Conservation (phyloP, 2,888 invertebrate species). For the Aethes cnicana region DNA sequence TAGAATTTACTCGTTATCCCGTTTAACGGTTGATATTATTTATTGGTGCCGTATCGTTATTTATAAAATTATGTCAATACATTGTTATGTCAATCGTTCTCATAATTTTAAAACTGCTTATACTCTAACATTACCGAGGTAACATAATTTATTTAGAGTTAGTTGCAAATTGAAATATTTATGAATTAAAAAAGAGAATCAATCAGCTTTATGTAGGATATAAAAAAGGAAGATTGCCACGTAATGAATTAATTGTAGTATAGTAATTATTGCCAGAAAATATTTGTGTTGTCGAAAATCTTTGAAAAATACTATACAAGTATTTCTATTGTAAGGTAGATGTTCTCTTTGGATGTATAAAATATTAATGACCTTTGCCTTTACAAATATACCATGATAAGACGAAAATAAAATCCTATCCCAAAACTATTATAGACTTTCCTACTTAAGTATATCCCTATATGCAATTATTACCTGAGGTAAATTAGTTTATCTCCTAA, state of each 20-base stretch:
- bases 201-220: conserved; percentile 32
- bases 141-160: conserved; percentile 14
- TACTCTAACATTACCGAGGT: not conserved
- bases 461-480: not conserved
- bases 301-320: conserved; percentile 26
- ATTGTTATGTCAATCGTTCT: not conserved
- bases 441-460: not conserved
- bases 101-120: conserved; percentile 8
- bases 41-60: too few species aligned
- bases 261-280: conserved; percentile 27
- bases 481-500: too few species aligned
- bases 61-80: conserved; percentile 2
- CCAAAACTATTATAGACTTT: not conserved
- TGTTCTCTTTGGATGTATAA: conserved; percentile 22
- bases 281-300: conserved; percentile 30
- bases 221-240: conserved; percentile 24
- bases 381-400: conserved; percentile 14
- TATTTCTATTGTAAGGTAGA: conserved; percentile 29
- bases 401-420: too few species aligned
- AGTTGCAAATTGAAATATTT: conserved; percentile 17
- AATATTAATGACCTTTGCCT: conserved; percentile 20
- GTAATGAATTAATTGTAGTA: conserved; percentile 25
- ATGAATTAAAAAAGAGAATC: conserved; percentile 29
- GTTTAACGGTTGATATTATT: conserved; percentile 25
- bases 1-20: conserved; percentile 3